phyloP scores from a whole-genome alignment of 2,113 vertebrate genomes.

The Trochalopteron elliotii region DNA sequence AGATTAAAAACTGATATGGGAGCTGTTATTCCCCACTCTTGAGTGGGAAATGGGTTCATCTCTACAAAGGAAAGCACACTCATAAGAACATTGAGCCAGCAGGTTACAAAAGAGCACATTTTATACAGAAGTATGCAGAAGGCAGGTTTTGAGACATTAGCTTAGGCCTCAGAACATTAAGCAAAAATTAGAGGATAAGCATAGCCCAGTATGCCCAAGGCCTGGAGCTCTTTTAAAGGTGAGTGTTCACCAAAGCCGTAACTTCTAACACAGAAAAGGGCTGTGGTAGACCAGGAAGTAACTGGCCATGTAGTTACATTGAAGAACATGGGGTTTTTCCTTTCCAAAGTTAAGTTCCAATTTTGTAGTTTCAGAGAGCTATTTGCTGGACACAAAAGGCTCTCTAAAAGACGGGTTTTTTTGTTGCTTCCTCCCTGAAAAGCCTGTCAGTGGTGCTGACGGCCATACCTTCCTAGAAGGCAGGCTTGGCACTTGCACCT shows the following conservation, averaged over 20 bases:
- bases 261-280: background rate
- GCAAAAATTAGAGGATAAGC: background rate
- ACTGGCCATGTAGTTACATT: background rate
- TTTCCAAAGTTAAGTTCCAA: background rate
- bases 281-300: background rate
- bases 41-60: background rate
- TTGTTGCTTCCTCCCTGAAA: background rate
- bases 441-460: background rate
- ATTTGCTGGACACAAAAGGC: background rate
- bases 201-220: background rate
- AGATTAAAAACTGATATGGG: background rate
- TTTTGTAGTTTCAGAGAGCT: background rate
- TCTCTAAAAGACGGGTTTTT: background rate
- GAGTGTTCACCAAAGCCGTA: background rate
- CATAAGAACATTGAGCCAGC: background rate
- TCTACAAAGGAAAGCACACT: background rate
- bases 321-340: background rate
- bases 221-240: background rate
- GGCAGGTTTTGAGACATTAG: background rate
- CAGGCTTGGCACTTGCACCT: background rate
- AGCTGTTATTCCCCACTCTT: background rate
- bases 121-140: background rate
- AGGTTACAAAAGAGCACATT: background rate
- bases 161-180: background rate
- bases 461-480: background rate